Evolutionary conservation across 2,888 invertebrate species (phyloP).

Genomic region (Caenorhabditis afra): DNA sequence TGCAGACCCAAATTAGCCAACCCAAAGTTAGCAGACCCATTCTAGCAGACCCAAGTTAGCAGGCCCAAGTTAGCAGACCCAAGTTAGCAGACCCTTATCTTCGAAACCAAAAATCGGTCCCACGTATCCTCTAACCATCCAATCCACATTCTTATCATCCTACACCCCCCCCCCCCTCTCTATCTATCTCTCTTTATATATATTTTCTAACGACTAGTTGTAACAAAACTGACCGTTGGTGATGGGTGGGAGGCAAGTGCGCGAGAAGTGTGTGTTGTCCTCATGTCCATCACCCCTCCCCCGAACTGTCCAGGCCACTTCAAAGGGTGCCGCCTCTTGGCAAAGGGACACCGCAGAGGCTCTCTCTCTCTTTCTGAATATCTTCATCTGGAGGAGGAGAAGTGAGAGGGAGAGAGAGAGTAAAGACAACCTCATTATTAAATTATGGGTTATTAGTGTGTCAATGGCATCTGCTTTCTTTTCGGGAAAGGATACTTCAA

Average conservation of each 20-base stretch:
- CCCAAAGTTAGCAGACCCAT: no score
- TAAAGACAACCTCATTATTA: slow-evolving; percentile 35
- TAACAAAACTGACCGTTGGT: slow-evolving; percentile 13
- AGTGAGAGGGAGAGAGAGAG: background rate
- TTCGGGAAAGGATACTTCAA: background rate
- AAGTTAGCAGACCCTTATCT: no score
- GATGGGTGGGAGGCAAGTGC: no score
- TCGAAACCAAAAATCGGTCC: no score
- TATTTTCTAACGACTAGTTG: slow-evolving; percentile 12
- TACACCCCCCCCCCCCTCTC: no score
- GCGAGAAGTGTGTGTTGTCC: slow-evolving; percentile 39
- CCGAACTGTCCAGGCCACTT: slow-evolving; percentile 19
- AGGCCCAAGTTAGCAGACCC: no score
- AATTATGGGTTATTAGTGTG: slow-evolving; percentile 61
- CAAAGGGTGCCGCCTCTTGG: slow-evolving; percentile 26
- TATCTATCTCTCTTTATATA: no score
- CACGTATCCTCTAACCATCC: no score
- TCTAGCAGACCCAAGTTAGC: no score
- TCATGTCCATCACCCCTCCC: slow-evolving; percentile 16
- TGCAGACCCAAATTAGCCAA: no score
- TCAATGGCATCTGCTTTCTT: slow-evolving; percentile 1
- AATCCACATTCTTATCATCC: no score
- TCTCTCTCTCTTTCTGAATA: slow-evolving; percentile 15
- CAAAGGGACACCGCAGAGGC: background rate
- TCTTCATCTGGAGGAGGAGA: slow-evolving; percentile 44